phyloP scores from a whole-genome alignment of 2,888 invertebrate species.

The Lacanobia wlatinum region DNA sequence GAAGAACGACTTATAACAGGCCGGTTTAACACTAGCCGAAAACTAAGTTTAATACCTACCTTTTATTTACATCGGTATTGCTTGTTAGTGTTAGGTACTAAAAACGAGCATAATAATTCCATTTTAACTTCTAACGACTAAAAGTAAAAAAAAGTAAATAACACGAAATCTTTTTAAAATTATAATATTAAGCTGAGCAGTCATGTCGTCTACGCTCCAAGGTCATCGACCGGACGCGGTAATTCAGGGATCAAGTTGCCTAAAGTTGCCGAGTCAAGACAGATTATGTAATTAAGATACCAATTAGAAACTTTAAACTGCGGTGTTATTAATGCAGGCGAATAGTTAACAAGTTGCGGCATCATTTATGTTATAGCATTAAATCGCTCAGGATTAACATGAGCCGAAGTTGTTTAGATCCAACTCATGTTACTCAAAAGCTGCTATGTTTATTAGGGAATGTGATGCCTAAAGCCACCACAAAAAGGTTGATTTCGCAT shows the following conservation, averaged over 20 bases:
- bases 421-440: conserved; percentile 1
- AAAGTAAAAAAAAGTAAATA: neutral
- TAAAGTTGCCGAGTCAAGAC: conserved; percentile 57
- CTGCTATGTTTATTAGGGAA: too few species aligned
- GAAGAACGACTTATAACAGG: too few species aligned
- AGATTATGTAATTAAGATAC: conserved; percentile 63
- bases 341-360: conserved; percentile 55
- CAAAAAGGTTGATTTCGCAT: too few species aligned
- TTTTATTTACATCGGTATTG: too few species aligned
- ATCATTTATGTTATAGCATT: conserved; percentile 42
- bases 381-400: conserved; percentile 25
- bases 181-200: neutral
- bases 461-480: too few species aligned
- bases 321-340: conserved; percentile 51
- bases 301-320: conserved; percentile 62
- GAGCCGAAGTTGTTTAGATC: conserved; percentile 6
- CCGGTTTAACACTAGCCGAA: too few species aligned
- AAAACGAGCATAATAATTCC: neutral
- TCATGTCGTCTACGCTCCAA: conserved; percentile 12
- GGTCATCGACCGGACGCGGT: conserved; percentile 33
- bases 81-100: too few species aligned
- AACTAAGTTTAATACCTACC: too few species aligned
- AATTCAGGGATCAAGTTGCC: conserved; percentile 36
- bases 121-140: neutral
- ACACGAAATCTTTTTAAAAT: conserved; percentile 9